A percentile compares a stretch with the other conserved stretches of the same genome.
These are phyloP conservation scores for Holothuria scabra DNA, from an alignment of 53 echinoderm and acorn worm species.

Conservation along the genomic window DNA sequence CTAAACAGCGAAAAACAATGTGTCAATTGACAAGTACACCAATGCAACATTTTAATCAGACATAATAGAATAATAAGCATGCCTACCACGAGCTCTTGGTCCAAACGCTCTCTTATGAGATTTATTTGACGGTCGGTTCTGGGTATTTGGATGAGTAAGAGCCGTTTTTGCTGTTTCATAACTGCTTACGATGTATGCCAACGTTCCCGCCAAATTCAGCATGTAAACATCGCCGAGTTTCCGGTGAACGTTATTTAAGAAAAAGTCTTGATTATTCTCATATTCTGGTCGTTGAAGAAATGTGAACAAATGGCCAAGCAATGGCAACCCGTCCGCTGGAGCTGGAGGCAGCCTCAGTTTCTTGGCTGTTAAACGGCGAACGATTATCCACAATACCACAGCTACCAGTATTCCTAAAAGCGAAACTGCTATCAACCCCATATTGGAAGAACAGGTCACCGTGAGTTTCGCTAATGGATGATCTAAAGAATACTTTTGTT, in stretches of 20 bases:
- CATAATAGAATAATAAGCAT: neutral
- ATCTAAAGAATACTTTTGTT: no score
- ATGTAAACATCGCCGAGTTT: conserved; percentile 27
- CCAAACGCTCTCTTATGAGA: conserved; percentile 36
- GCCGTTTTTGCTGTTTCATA: conserved; percentile 4
- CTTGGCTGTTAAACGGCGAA: conserved; percentile 3
- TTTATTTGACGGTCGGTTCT: conserved; percentile 31
- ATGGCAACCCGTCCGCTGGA: neutral
- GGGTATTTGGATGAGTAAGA: conserved; percentile 22
- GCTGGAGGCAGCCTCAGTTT: conserved; percentile 9
- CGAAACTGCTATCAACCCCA: no score
- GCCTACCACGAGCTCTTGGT: conserved; percentile 36
- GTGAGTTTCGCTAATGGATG: no score
- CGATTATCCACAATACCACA: neutral
- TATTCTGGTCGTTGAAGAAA: conserved; percentile 23
- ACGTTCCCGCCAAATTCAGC: conserved; percentile 41
- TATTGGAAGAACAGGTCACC: no score
- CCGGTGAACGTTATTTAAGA: conserved; percentile 4
- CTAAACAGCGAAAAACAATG: no score
- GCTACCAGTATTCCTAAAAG: neutral
- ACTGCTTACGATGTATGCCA: conserved; percentile 18
- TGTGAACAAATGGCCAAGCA: conserved; percentile 20
- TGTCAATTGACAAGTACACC: no score
- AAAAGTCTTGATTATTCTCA: conserved; percentile 1
- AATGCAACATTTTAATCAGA: no score